Evolutionary conservation across 2,113 vertebrate species (phyloP).

Genomic region (Rostratula benghalensis): DNA sequence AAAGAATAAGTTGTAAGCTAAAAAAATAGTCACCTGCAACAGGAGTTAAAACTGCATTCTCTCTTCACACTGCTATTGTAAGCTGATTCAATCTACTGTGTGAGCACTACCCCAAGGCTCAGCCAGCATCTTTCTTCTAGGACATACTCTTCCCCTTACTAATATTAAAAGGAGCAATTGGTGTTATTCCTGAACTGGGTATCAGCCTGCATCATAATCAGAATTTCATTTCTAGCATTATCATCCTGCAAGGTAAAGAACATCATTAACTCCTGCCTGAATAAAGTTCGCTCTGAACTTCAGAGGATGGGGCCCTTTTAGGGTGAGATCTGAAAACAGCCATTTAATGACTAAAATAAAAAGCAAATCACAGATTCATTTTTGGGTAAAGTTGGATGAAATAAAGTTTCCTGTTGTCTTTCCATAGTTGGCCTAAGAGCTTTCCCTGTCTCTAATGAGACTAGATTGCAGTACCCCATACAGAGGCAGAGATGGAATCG

Average conservation of each 20-base stretch:
- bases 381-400: slow-evolving; percentile 42
- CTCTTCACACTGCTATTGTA: not conserved
- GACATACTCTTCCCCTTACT: not conserved
- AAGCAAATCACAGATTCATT: not conserved
- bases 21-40: not conserved
- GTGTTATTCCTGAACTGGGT: not conserved
- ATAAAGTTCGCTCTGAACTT: not conserved
- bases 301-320: not conserved
- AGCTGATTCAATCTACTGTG: not conserved
- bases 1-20: not conserved
- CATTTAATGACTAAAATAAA: slow-evolving; percentile 24
- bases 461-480: slow-evolving; percentile 48
- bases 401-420: slow-evolving; percentile 59
- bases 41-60: not conserved
- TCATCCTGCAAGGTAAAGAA: not conserved
- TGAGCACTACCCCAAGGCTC: not conserved
- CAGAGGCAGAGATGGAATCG: slow-evolving; percentile 43
- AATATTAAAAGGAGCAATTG: not conserved
- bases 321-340: not conserved
- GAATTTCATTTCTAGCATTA: not conserved
- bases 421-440: slow-evolving; percentile 39
- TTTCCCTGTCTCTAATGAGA: slow-evolving; percentile 57
- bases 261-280: not conserved
- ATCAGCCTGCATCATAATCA: not conserved
- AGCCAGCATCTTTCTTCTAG: not conserved